Base-by-base conservation (phyloP, 2,113 vertebrate species). In the Sula dactylatra region DNA sequence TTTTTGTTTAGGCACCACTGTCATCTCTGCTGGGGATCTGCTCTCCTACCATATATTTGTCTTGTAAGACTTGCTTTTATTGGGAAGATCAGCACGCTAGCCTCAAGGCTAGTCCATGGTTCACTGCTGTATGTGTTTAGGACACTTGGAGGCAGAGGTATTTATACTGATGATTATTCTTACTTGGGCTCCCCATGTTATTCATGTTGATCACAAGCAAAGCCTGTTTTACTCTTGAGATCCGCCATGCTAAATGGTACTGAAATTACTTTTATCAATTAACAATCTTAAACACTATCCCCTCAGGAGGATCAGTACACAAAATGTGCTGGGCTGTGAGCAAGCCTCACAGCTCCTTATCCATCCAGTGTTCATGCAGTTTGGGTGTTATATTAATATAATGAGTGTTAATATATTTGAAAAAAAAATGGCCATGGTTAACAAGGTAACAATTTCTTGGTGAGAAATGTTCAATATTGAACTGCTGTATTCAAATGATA, bases 201-300 rank as follows among this genome's bases (percentile, higher is more conserved):
- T 44, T 90, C n/a, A 72, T 11, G 22, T 74, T 90, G 82, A 80
- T 82, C 62, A 77, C 7, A 71, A 77, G 78, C 58, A 91, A 77
- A 93, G 56, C 31, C 56, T 49, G 52, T 22, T 95, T 91, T 90
- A 83, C 86, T 92, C 91, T 58, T 77, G 95, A 90, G 93, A 90
- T 73, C 85, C 44, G 73, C 76, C 56, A 54, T 45, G 40, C 73
- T 82, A 84, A 96, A 84, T 84, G 69, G 56, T 52, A 76, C 40
- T 94, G 62, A 82, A 96, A 93, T 94, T 52, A 69, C 69, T 82
- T 86, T 49, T 78, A 93, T 86, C 90, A 97, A 88, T 96, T 92
- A 93, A 86, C 38, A 62, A 29, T 82, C 49, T 93, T 74, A 94
- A 96, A 88, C 0, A 6, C 19, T 71, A 22, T 49, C 6, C 76